Base-by-base conservation (phyloP, 2,797 vertebrate genomes). In the Sternarchorhynchus goeldii region DNA sequence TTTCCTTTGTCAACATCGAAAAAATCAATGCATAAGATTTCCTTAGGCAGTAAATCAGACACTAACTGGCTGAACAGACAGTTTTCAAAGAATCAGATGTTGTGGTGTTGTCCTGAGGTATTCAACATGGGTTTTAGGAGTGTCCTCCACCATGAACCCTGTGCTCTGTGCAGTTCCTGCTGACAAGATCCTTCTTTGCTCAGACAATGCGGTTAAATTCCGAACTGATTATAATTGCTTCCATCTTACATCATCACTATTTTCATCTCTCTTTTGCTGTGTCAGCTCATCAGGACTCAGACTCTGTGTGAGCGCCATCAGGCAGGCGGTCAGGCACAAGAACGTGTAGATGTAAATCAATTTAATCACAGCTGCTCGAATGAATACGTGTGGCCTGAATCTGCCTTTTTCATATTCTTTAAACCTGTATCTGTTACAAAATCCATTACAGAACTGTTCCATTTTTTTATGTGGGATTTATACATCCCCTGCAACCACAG, bases 191-290 rank as follows among this genome's bases (percentile, higher is more conserved):
- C 25, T 41, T 69, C 58, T 67, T 68, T 17, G 50, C 50, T 79
- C 70, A 67, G 78, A 73, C 41, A 73, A 55, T n/a, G 76, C 32
- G 70, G 77, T 75, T 71, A 64, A 75, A 84, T 83, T 82, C 82
- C 85, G 81, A 72, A 69, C 77, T 86, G 85, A 84, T 86, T 83
- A 81, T 84, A 84, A 86, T 84, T 86, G 82, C 77, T 82, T 82
- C 82, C 84, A 84, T 83, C 74, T 81, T 86, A 64, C 72, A 74
- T 67, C 76, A 76, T 69, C 71, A 63, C 69, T 77, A 75, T 82
- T 81, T 78, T 82, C 78, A 76, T 63, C 80, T 77, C 45, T 67
- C 65, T 56, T 63, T 16, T 20, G 60, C 59, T 17, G 36, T 68
- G 55, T 71, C 62, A 56, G 57, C 67, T 78, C 62, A 34, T 53